Evolutionary conservation across 1,140 invertebrate species (phyloP).

Genomic region (Drosophila rhopaloa): DNA sequence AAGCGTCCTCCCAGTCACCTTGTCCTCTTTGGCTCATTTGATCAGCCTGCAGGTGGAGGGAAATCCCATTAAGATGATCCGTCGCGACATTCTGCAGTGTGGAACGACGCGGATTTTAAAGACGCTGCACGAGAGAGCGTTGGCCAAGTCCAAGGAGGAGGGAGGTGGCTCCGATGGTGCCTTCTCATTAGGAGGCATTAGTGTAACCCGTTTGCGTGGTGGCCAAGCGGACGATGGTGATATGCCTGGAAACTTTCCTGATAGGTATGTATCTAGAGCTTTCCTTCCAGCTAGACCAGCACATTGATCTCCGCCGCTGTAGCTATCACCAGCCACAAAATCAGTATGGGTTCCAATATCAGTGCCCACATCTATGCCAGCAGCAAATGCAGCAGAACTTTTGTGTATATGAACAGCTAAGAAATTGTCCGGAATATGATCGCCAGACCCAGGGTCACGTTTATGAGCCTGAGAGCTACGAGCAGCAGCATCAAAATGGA

Average conservation of each 20-base stretch:
- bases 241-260: slow-evolving; percentile 86
- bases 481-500: slow-evolving; percentile 13
- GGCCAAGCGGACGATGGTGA: slow-evolving; percentile 2
- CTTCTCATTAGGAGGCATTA: slow-evolving; percentile 1
- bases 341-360: slow-evolving; percentile 5
- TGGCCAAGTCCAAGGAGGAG: slow-evolving; percentile 82
- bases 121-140: slow-evolving; percentile 89
- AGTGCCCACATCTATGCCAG: slow-evolving; percentile 20
- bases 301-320: slow-evolving; percentile 41
- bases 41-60: slow-evolving; percentile 93
- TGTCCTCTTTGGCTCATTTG: slow-evolving; percentile 91
- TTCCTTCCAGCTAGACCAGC: background rate
- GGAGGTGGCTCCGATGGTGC: slow-evolving; percentile 24
- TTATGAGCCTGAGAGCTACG: slow-evolving; percentile 12
- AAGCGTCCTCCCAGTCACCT: slow-evolving; percentile 89
- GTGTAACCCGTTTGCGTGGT: slow-evolving; percentile 27
- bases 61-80: slow-evolving; percentile 91
- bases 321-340: slow-evolving; percentile 5
- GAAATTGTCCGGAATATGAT: slow-evolving; percentile 8
- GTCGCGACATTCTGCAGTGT: slow-evolving; percentile 91
- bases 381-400: slow-evolving; percentile 20
- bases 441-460: background rate
- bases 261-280: slow-evolving; percentile 86
- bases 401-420: slow-evolving; percentile 4
- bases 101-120: slow-evolving; percentile 93